Evolutionary conservation across 2,888 invertebrate species (phyloP), one percentile per base, ranked within the genome.

Genomic region (Laspeyria flexula): DNA sequence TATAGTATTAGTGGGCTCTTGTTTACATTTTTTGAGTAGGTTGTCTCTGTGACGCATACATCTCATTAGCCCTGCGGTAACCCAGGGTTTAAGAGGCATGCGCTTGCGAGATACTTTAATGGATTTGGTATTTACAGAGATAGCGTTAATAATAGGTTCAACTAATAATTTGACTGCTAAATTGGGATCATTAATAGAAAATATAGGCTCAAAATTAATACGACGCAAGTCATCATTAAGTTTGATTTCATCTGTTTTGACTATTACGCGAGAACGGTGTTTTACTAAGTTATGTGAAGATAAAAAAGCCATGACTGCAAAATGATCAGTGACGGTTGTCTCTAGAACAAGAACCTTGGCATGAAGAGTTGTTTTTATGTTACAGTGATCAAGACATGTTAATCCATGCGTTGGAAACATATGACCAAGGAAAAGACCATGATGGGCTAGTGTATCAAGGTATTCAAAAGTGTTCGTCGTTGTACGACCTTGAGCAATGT

Each of bases 381-480:
- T 40, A 6, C n/a, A 2, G 10, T 46, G 46, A 15, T 39, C 46
- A 1, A 46, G 46, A 16, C 46, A 46, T 3, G 46, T 46, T 1
- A 1, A 3, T 16, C 31, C 27, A 31, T 46, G 46, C 2, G 39
- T 46, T 2, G 34, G 40, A 7, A 34, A 34, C 1, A 15, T 46
- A 34, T 46, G 39, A 5, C 45, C 45, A 1, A 21, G 31, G 13
- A 23, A 31, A 1, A 45, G 15, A 0, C 45, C 45, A 18, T 45
- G 45, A 3, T 45, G 31, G 6, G 31, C 40, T 9, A 46, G 33
- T 0, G 34, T 9, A 15, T 45, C 45, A 2, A 39, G 18, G 15
- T 45, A 45, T 7, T 45, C 45, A 2, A 29, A 5, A 1, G 29
- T 4, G 11, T 11, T 11, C 1, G 29, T 29, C 1, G 3, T 11